phyloP scores from a whole-genome alignment of 2,888 invertebrate species.

The Erebia ligea region DNA sequence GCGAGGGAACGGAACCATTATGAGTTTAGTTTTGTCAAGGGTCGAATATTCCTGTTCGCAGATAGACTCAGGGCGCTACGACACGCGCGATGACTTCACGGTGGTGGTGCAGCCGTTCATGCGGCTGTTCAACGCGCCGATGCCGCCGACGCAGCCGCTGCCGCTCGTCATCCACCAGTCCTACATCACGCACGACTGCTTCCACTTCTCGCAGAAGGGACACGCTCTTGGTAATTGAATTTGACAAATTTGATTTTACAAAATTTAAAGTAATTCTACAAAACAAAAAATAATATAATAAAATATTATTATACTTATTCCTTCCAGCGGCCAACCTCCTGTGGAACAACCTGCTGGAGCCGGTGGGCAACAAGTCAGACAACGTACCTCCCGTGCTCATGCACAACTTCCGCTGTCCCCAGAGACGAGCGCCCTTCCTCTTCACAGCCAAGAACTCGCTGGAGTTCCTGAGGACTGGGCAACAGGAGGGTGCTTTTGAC shows the following conservation, averaged over 20 bases:
- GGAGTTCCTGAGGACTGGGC: slow-evolving; percentile 56
- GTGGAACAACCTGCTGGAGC: slow-evolving; percentile 89
- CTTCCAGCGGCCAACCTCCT: slow-evolving; percentile 86
- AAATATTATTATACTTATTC: too few relatives aligned
- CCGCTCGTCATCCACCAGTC: slow-evolving; percentile 86
- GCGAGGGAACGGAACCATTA: too few relatives aligned
- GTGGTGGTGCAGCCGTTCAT: slow-evolving; percentile 89
- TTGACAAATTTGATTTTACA: too few relatives aligned
- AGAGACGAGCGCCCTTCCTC: slow-evolving; percentile 82
- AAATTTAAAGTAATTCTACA: too few relatives aligned
- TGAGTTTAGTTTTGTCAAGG: not conserved
- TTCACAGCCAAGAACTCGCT: slow-evolving; percentile 85
- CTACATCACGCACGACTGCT: slow-evolving; percentile 89
- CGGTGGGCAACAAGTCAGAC: slow-evolving; percentile 86
- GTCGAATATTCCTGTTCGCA: slow-evolving; percentile 49
- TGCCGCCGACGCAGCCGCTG: slow-evolving; percentile 62
- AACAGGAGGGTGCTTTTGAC: slow-evolving; percentile 58
- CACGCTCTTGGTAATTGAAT: slow-evolving; percentile 85
- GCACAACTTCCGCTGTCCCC: slow-evolving; percentile 85
- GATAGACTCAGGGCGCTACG: slow-evolving; percentile 86
- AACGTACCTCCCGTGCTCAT: slow-evolving; percentile 81
- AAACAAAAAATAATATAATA: too few relatives aligned
- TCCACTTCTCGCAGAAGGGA: slow-evolving; percentile 92
- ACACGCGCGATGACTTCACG: slow-evolving; percentile 86
- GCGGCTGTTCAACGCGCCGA: slow-evolving; percentile 85